Conservation (phyloP, 2,797 vertebrate species). For the Yasuhikotakia modesta region DNA sequence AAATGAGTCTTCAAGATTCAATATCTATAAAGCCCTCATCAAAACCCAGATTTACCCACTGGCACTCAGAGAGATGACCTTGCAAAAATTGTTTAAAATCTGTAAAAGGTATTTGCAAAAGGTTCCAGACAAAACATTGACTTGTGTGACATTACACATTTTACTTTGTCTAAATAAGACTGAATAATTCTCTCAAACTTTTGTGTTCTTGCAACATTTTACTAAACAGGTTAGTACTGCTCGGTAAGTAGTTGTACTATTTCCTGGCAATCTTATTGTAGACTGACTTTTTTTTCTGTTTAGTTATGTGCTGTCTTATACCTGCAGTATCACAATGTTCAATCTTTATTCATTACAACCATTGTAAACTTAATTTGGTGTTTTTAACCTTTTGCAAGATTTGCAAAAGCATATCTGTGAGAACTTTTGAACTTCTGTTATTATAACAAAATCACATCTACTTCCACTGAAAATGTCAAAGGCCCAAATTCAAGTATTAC, state of each 20-base stretch:
- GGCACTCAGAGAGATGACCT: not conserved
- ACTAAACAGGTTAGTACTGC: slow-evolving; percentile 29
- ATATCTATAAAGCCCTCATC: slow-evolving; percentile 27
- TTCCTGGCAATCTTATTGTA: not conserved
- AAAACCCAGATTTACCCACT: slow-evolving; percentile 33
- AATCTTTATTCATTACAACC: slow-evolving; percentile 13
- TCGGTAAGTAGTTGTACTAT: not conserved
- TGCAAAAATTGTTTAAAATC: slow-evolving; percentile 12
- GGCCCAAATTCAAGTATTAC: too few relatives aligned
- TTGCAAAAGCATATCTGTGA: not conserved
- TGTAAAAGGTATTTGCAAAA: slow-evolving; percentile 1
- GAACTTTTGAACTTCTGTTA: slow-evolving; percentile 8
- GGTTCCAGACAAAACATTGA: not conserved
- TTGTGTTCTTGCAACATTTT: not conserved
- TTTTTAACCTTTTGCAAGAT: not conserved
- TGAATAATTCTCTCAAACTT: too few relatives aligned
- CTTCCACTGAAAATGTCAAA: too few relatives aligned
- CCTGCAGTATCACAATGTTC: not conserved
- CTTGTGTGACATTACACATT: slow-evolving; percentile 6
- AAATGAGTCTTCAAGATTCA: slow-evolving; percentile 34
- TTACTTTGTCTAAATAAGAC: slow-evolving; percentile 12
- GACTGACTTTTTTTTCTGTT: slow-evolving; percentile 11
- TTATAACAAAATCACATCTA: not conserved
- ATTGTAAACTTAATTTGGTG: not conserved
- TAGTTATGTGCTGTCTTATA: slow-evolving; percentile 4